phyloP scores from a whole-genome alignment of 2,888 invertebrate species.

The Artemia sinica region DNA sequence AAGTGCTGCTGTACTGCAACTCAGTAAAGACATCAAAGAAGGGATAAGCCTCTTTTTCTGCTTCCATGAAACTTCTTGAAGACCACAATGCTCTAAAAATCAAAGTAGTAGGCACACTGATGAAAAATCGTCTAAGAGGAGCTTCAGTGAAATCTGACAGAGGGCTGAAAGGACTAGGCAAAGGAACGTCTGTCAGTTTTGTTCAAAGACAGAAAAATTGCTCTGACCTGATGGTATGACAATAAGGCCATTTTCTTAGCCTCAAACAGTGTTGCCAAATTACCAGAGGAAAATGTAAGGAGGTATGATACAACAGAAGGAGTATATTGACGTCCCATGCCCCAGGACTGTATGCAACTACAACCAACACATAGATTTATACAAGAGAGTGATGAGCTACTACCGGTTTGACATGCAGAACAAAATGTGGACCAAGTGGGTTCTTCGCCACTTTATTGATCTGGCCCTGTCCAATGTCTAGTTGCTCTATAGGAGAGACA shows the following conservation, averaged over 20 bases:
- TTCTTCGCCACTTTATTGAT: constrained; percentile 24
- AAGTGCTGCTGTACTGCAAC: constrained; percentile 19
- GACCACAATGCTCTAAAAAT: constrained; percentile 15
- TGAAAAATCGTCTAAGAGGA: constrained; percentile 16
- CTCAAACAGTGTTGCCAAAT: constrained; percentile 18
- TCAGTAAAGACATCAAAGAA: constrained; percentile 17
- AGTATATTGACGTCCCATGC: constrained; percentile 17
- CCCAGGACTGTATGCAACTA: constrained; percentile 23
- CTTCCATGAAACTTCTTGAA: constrained; percentile 18
- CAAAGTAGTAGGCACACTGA: constrained; percentile 19
- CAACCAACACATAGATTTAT: constrained; percentile 23
- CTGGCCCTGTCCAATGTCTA: constrained; percentile 22
- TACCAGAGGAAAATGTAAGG: constrained; percentile 6
- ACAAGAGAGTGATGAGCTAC: constrained; percentile 21
- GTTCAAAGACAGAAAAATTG: constrained; percentile 17
- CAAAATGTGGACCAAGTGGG: constrained; percentile 23
- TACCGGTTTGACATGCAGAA: constrained; percentile 19
- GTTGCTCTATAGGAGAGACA: constrained; percentile 20
- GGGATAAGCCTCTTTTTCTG: constrained; percentile 20
- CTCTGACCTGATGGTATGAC: constrained; percentile 22
- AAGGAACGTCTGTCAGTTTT: constrained; percentile 15
- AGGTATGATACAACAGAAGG: constrained; percentile 20
- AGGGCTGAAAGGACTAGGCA: constrained; percentile 17
- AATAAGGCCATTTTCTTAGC: constrained; percentile 21
- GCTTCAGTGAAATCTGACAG: not conserved